Evolutionary conservation across 2,797 vertebrate genomes (phyloP).

Genomic region (Pristis pectinata): DNA sequence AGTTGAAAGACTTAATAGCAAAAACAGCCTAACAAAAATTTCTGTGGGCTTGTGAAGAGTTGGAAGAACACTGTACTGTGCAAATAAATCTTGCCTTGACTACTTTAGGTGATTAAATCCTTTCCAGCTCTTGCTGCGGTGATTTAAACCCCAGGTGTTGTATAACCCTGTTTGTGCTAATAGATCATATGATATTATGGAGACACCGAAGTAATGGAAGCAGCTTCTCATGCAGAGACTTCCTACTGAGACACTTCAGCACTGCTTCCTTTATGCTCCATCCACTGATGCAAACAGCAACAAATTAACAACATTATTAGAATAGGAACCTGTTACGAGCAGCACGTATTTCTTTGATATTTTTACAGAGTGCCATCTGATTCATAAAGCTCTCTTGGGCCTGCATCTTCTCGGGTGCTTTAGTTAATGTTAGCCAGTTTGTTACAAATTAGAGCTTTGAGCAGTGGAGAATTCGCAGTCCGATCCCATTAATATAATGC

Average conservation of each 20-base stretch:
- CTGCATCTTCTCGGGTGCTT: not conserved
- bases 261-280: not conserved
- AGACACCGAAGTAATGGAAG: slow-evolving; percentile 34
- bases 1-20: not conserved
- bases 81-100: slow-evolving; percentile 18
- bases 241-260: slow-evolving; percentile 21
- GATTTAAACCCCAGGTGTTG: slow-evolving; percentile 34
- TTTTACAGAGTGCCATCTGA: not conserved
- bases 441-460: not conserved
- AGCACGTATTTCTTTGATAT: not conserved
- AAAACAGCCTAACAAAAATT: not conserved
- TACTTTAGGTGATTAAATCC: slow-evolving; percentile 21
- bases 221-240: not conserved
- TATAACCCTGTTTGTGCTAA: slow-evolving; percentile 25
- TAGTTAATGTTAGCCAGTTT: not conserved
- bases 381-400: not conserved
- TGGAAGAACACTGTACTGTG: not conserved
- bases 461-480: not conserved
- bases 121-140: slow-evolving; percentile 15
- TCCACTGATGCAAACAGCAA: not conserved
- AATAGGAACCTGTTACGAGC: not conserved
- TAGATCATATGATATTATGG: slow-evolving; percentile 29
- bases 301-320: slow-evolving; percentile 22
- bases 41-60: not conserved
- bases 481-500: not conserved